These are phyloP conservation scores for Lordiphosa collinella DNA, from an alignment of 1,140 invertebrate species.

Conservation along the genomic window DNA sequence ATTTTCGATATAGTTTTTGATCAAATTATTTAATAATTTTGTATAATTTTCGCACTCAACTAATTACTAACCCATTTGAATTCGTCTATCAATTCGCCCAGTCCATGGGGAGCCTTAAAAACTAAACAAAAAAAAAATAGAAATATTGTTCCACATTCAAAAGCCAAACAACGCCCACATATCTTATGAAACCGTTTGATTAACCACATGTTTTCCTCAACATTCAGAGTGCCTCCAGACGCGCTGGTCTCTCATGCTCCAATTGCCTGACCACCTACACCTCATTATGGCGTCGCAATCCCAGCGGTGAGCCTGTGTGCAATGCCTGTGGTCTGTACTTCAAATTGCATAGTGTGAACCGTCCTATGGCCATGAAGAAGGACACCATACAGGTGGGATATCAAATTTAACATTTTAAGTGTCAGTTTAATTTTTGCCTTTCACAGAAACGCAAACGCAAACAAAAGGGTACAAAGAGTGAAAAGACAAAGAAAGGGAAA, in stretches of 20 bases:
- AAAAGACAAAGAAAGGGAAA: constrained; percentile 60
- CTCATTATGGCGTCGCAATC: constrained; percentile 94
- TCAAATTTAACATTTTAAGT: background rate
- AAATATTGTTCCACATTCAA: constrained; percentile 69
- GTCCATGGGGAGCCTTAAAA: no score
- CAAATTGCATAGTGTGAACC: constrained; percentile 93
- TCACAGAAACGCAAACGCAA: constrained; percentile 93
- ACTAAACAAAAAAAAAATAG: constrained; percentile 5
- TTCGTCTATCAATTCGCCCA: no score
- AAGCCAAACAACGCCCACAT: constrained; percentile 20
- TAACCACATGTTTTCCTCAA: background rate
- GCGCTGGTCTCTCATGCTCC: constrained; percentile 91
- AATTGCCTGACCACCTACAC: constrained; percentile 94
- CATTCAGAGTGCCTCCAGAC: constrained; percentile 80
- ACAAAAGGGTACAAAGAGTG: constrained; percentile 84
- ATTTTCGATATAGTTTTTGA: no score
- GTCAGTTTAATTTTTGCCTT: constrained; percentile 31
- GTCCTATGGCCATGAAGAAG: constrained; percentile 97
- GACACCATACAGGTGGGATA: constrained; percentile 90
- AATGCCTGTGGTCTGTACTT: constrained; percentile 97
- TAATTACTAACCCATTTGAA: no score
- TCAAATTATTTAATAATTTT: no score
- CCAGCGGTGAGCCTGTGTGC: constrained; percentile 93
- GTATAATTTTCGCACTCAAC: no score
- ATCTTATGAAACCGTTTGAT: background rate